A percentile compares a stretch with the other conserved stretches of the same genome.
phyloP scores from a whole-genome alignment of 64 coral and sea anemone species.

The Actinia equina region DNA sequence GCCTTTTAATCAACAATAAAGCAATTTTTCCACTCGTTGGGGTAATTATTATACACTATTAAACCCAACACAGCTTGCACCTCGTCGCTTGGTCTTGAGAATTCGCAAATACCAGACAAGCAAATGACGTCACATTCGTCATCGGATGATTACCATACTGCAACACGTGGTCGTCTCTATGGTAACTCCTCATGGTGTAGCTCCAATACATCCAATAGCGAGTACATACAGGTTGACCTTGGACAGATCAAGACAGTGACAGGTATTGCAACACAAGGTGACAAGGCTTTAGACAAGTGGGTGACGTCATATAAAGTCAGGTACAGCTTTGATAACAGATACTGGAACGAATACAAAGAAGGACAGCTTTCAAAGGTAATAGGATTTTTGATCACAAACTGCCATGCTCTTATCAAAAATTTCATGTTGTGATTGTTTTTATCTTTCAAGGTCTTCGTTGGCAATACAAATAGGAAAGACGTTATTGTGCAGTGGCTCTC shows the following conservation, averaged over 20 bases:
- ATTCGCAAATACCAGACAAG: background rate
- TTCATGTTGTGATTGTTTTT: background rate
- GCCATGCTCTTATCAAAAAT: too few relatives aligned
- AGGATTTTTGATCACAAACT: background rate
- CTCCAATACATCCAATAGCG: background rate
- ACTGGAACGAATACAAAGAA: background rate
- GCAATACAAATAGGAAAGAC: constrained; percentile 2
- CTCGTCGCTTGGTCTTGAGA: background rate
- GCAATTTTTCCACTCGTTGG: too few relatives aligned
- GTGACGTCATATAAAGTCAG: background rate
- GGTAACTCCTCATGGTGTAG: background rate
- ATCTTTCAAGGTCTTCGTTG: background rate
- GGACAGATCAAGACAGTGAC: background rate
- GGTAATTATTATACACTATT: background rate
- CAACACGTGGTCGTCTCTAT: background rate
- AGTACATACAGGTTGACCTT: constrained; percentile 11
- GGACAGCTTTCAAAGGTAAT: background rate
- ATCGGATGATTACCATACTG: constrained; percentile 1
- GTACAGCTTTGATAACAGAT: background rate
- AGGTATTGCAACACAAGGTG: background rate
- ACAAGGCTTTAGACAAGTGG: background rate
- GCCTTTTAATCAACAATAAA: too few relatives aligned
- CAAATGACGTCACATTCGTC: background rate
- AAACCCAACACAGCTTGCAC: background rate
- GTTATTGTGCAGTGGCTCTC: background rate